These are phyloP conservation scores for Crocidura indochinensis DNA, from an alignment of 2,797 vertebrate species.

Conservation along the genomic window DNA sequence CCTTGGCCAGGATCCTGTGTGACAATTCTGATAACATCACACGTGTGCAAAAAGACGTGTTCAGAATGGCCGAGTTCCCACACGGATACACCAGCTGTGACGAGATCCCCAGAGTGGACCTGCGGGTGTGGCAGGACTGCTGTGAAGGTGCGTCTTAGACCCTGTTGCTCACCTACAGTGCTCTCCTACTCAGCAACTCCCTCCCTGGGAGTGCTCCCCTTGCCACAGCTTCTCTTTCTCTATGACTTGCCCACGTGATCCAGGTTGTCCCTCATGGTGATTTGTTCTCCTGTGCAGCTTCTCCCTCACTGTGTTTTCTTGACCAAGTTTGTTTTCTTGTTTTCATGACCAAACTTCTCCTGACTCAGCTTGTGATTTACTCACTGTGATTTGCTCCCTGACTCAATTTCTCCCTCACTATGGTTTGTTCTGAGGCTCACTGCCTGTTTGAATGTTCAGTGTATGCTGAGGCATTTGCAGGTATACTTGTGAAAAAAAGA, in stretches of 20 bases:
- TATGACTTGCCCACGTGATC: background rate
- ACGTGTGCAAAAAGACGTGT: conserved; percentile 95
- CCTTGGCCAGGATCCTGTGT: conserved; percentile 96
- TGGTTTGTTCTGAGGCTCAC: background rate
- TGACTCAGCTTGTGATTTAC: too few relatives aligned
- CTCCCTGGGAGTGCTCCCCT: background rate
- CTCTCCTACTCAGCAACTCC: background rate
- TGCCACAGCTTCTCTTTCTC: background rate
- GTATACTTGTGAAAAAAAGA: background rate
- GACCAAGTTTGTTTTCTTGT: too few relatives aligned
- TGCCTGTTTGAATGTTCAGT: background rate
- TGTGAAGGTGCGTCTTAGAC: conserved; percentile 93
- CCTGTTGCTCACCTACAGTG: background rate
- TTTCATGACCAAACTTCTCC: background rate
- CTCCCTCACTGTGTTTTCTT: too few relatives aligned
- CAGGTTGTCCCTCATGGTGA: background rate
- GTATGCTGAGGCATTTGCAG: background rate
- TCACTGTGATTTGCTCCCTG: background rate
- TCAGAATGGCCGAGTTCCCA: conserved; percentile 95
- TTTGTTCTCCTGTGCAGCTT: background rate
- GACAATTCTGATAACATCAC: conserved; percentile 99
- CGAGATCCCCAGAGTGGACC: conserved; percentile 95
- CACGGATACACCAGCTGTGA: conserved; percentile 96
- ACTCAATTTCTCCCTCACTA: too few relatives aligned
- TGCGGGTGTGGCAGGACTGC: conserved; percentile 99